Evolutionary conservation across 2,888 invertebrate genomes (phyloP).

Genomic region (Thyatira batis): DNA sequence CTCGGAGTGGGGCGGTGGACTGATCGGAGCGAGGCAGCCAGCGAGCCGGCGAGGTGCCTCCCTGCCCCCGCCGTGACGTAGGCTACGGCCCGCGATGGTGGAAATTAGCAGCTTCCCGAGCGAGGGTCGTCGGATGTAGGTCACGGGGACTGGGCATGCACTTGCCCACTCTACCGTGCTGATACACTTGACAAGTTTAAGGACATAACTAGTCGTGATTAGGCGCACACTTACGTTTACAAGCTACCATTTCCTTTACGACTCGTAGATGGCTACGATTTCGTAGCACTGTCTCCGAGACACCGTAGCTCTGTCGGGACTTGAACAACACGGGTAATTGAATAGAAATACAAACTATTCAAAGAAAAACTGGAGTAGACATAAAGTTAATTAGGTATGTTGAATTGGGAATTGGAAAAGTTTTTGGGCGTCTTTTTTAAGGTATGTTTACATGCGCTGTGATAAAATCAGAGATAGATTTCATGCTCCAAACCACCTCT

Average conservation of each 20-base stretch:
- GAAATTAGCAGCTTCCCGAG: slow-evolving; percentile 82
- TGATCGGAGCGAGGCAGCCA: slow-evolving; percentile 56
- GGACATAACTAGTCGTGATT: slow-evolving; percentile 72
- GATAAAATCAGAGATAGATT: no score
- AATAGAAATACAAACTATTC: not conserved
- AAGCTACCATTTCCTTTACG: slow-evolving; percentile 15
- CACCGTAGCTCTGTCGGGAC: slow-evolving; percentile 5
- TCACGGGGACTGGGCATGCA: slow-evolving; percentile 81
- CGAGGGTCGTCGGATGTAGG: slow-evolving; percentile 80
- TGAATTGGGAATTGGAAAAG: slow-evolving; percentile 28
- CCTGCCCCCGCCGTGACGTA: slow-evolving; percentile 70
- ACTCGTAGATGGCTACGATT: slow-evolving; percentile 14
- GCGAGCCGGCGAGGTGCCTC: slow-evolving; percentile 61
- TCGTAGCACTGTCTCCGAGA: slow-evolving; percentile 26
- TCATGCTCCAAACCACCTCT: no score
- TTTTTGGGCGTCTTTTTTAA: slow-evolving; percentile 23
- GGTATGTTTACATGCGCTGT: not conserved
- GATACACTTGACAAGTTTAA: slow-evolving; percentile 79
- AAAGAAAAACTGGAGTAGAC: slow-evolving; percentile 3
- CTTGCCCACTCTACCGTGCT: slow-evolving; percentile 75
- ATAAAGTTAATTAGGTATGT: slow-evolving; percentile 8
- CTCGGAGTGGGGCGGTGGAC: slow-evolving; percentile 71
- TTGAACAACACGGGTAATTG: not conserved
- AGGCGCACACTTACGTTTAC: slow-evolving; percentile 40
- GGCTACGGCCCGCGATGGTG: slow-evolving; percentile 69